phyloP scores from a whole-genome alignment of 2,888 invertebrate species.

The Eurytoma adleriae region DNA sequence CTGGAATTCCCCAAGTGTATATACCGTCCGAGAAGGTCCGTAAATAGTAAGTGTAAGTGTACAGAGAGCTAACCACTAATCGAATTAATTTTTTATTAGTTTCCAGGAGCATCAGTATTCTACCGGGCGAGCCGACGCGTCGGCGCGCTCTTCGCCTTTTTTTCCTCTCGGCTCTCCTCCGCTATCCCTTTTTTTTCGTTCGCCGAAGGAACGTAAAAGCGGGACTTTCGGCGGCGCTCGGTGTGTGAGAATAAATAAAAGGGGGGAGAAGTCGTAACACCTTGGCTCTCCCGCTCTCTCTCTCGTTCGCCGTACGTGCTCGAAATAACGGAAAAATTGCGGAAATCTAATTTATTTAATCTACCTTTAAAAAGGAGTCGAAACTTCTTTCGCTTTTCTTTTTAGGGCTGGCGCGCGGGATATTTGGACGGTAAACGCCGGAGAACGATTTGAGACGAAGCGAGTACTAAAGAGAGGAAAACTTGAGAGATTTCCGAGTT shows the following conservation, averaged over 20 bases:
- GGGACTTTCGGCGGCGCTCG: conserved; percentile 47
- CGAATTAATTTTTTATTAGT: conserved; percentile 58
- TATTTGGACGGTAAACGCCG: conserved; percentile 4
- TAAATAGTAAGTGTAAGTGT: conserved; percentile 11
- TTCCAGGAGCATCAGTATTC: conserved; percentile 54
- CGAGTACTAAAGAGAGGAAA: no score
- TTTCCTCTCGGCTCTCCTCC: conserved; percentile 1
- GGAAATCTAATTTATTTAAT: conserved; percentile 57
- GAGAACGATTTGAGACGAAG: neutral
- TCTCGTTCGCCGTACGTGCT: conserved; percentile 47
- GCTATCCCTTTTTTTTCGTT: conserved; percentile 30
- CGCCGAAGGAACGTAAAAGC: conserved; percentile 21
- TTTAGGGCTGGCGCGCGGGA: neutral
- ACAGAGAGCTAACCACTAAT: conserved; percentile 50
- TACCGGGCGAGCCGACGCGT: conserved; percentile 23
- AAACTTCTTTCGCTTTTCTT: neutral
- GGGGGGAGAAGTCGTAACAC: conserved; percentile 41
- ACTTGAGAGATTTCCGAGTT: no score
- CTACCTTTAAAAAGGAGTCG: conserved; percentile 51
- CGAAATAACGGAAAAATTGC: conserved; percentile 56
- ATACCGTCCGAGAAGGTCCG: conserved; percentile 9
- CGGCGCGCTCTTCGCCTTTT: conserved; percentile 9
- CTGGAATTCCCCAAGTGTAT: neutral
- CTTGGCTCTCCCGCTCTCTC: conserved; percentile 11
- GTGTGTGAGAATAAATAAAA: conserved; percentile 56